phyloP scores from a whole-genome alignment of 2,888 invertebrate genomes.

The Drosophila colorata region DNA sequence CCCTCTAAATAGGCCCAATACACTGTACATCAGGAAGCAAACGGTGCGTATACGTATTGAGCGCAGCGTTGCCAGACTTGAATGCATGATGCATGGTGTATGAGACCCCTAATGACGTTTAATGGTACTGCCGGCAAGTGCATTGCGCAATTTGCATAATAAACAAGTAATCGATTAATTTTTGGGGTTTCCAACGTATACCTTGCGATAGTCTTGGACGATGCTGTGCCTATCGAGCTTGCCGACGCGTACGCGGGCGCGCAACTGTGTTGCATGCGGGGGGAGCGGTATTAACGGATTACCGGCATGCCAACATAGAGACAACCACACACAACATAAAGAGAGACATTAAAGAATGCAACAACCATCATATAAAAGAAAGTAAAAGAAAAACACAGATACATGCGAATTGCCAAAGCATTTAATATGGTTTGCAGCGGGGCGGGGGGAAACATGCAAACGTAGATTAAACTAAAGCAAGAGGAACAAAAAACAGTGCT shows the following conservation, averaged over 20 bases:
- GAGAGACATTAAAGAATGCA: constrained; percentile 21
- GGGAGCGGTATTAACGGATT: constrained; percentile 24
- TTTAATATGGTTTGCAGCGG: constrained; percentile 7
- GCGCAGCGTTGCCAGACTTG: constrained; percentile 5
- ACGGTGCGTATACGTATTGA: neutral
- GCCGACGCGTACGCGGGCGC: constrained; percentile 53
- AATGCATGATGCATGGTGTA: constrained; percentile 2
- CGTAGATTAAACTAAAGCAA: constrained; percentile 4
- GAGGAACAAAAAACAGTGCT: constrained; percentile 15
- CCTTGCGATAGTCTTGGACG: constrained; percentile 69
- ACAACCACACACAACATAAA: constrained; percentile 30
- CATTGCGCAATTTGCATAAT: constrained; percentile 9
- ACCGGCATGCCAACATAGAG: constrained; percentile 50
- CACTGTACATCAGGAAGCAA: constrained; percentile 7
- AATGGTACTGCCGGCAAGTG: neutral
- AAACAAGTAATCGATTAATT: constrained; percentile 4
- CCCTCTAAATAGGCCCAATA: constrained; percentile 1
- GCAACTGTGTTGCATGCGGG: constrained; percentile 53
- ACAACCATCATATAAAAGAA: constrained; percentile 18
- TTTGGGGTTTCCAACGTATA: constrained; percentile 26
- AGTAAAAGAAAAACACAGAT: constrained; percentile 2
- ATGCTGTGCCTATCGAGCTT: constrained; percentile 65
- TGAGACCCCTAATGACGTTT: constrained; percentile 1
- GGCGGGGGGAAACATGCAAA: constrained; percentile 24
- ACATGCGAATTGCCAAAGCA: constrained; percentile 43